Percentiles rank a stretch among this genome's conserved stretches.
These are phyloP conservation scores for Andrena bucephala DNA, from an alignment of 2,888 invertebrate genomes.

Conservation along the genomic window DNA sequence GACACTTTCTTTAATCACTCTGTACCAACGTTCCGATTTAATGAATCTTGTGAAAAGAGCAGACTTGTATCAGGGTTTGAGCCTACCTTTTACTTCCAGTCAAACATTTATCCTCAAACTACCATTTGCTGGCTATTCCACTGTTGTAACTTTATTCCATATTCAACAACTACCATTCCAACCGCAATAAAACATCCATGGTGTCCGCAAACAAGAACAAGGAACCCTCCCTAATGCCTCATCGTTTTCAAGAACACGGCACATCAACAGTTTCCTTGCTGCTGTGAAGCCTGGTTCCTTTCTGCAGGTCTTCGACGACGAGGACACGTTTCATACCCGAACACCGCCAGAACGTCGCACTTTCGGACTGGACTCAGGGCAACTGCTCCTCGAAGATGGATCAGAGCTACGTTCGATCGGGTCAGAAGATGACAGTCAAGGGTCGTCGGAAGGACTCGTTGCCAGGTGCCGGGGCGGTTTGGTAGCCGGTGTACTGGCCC, in stretches of 20 bases:
- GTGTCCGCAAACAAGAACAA: too few species aligned
- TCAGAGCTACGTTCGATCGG: slow-evolving; percentile 86
- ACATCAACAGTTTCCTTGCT: not conserved
- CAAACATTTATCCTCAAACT: too few species aligned
- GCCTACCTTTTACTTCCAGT: too few species aligned
- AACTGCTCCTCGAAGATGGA: slow-evolving; percentile 67
- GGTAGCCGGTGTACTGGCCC: slow-evolving; percentile 89
- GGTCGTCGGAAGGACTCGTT: slow-evolving; percentile 90
- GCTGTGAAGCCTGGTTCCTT: not conserved
- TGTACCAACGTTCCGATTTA: too few species aligned
- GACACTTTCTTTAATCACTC: not conserved
- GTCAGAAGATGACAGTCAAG: slow-evolving; percentile 93
- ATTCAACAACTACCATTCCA: too few species aligned
- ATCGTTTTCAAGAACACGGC: not conserved
- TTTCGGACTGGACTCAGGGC: slow-evolving; percentile 31
- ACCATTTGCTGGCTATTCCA: too few species aligned
- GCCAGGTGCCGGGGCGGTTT: slow-evolving; percentile 86
- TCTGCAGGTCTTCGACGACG: not conserved
- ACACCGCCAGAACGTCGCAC: slow-evolving; percentile 9
- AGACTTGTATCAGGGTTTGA: too few species aligned
- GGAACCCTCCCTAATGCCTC: too few species aligned
- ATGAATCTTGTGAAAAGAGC: too few species aligned
- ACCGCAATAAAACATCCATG: too few species aligned
- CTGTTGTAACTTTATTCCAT: too few species aligned
- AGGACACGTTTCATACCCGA: not conserved